Evolutionary conservation across 2,797 vertebrate species (phyloP), one percentile per base, ranked within the genome.

Genomic region (Myotis myotis): DNA sequence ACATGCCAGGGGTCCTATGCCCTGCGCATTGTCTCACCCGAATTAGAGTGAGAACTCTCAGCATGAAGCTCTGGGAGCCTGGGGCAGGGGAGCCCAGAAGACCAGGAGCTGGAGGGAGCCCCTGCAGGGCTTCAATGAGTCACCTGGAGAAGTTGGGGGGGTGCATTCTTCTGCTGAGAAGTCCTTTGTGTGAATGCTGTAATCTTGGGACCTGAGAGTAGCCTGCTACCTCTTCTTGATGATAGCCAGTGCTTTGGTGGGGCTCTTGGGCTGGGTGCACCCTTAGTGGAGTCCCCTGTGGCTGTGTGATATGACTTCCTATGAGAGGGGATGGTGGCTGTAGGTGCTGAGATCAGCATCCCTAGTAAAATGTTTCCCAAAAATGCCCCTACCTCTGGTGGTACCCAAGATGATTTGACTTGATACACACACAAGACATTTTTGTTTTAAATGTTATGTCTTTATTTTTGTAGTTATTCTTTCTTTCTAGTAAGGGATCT

Each of bases 391-490:
- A 22, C 19, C 41, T 17, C 55, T 79, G 55, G 36, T 87, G 51
- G n/a, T 62, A 38, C 25, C 38, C 47, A 53, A 8, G 36, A n/a
- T 47, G 19, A 83, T 75, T 36, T 83, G 22, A 41, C 51, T 44
- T 4, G 8, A 60, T 44, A 44, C 11, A 22, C 15, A 8, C 16
- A 55, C 25, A 47, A 17, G 4, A 33, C n/a, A 20, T 49, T 93
- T 88, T 91, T 86, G 66, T 78, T 91, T 87, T 16, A 81, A 94
- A 28, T 79, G 38, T 55, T 22, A 1, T 47, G 16, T 44, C 55
- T 92, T 92, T 57, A 64, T 93, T 86, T 95, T 88, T 91, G 70
- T 72, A 88, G 33, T 68, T 68, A n/a, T 28, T 80, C 82, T 33
- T 20, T 76, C 25, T 70, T 55, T 76, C 80, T 80, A 87, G 71